These are phyloP conservation scores for Protobothrops mucrosquamatus DNA, from an alignment of 2,113 vertebrate species.

Conservation along the genomic window DNA sequence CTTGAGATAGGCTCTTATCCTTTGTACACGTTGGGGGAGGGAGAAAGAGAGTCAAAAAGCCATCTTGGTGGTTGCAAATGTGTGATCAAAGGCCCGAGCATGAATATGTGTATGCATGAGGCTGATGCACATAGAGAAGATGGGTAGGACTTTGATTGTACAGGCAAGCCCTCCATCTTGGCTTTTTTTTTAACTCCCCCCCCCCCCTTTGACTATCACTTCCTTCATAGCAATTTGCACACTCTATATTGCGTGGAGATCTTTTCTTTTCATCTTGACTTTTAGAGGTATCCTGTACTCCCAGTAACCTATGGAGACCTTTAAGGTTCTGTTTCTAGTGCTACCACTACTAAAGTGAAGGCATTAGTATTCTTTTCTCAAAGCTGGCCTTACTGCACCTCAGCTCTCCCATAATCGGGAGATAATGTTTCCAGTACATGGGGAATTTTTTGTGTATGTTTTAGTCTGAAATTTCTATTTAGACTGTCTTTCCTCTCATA, in stretches of 20 bases:
- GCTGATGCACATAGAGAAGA: background rate
- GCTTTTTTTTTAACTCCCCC: background rate
- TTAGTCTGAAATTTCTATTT: background rate
- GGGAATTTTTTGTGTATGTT: background rate
- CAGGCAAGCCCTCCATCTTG: background rate
- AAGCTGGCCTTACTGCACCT: too few species aligned
- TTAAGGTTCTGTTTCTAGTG: too few species aligned
- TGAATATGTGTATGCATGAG: background rate
- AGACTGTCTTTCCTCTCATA: background rate
- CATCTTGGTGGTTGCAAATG: background rate
- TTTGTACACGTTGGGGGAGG: background rate
- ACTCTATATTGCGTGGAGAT: background rate
- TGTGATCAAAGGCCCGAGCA: background rate
- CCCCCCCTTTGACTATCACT: background rate
- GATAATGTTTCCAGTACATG: background rate
- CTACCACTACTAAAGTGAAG: too few species aligned
- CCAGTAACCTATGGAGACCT: too few species aligned
- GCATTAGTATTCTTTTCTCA: too few species aligned
- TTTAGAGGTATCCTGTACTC: too few species aligned
- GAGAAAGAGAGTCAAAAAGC: background rate
- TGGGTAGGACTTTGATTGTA: background rate
- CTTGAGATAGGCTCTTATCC: background rate
- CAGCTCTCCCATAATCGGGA: background rate
- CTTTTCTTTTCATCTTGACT: background rate
- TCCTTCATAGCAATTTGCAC: background rate